A percentile compares a stretch with the other conserved stretches of the same genome.
These are phyloP conservation scores for Semaprochilodus insignis DNA, from an alignment of 2,797 vertebrate genomes.

Conservation along the genomic window DNA sequence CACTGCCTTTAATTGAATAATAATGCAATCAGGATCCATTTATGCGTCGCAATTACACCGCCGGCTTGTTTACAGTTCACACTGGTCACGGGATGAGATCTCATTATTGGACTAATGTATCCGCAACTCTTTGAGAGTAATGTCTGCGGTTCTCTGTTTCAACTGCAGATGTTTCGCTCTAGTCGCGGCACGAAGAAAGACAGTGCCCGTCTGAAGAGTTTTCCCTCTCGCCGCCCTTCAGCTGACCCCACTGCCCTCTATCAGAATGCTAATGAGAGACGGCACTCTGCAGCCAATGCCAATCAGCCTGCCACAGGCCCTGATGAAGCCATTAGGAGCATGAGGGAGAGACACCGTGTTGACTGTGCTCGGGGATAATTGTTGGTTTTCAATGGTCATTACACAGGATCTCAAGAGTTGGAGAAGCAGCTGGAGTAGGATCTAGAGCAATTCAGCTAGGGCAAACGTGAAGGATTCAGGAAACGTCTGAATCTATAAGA, in stretches of 20 bases:
- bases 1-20: constrained; percentile 78
- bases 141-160: constrained; percentile 28
- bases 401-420: constrained; percentile 61
- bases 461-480: not conserved
- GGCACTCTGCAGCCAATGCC: constrained; percentile 22
- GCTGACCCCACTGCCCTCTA: constrained; percentile 24
- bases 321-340: constrained; percentile 66
- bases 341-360: constrained; percentile 66
- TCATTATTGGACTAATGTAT: constrained; percentile 68
- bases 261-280: constrained; percentile 46
- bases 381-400: constrained; percentile 69
- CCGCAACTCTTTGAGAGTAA: constrained; percentile 14
- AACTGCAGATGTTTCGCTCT: constrained; percentile 3
- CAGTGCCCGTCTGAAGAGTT: not conserved
- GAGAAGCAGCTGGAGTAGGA: constrained; percentile 56
- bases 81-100: constrained; percentile 73
- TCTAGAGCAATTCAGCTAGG: not conserved
- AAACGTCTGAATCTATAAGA: not conserved
- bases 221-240: not conserved
- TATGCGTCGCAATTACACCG: constrained; percentile 73
- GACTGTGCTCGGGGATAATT: constrained; percentile 68
- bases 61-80: constrained; percentile 75
- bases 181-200: not conserved
- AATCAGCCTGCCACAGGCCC: constrained; percentile 54
- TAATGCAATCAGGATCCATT: constrained; percentile 78